Evolutionary conservation across 1,140 invertebrate species (phyloP), one percentile per base, ranked within the genome.

Genomic region (Thaumatotibia leucotreta): DNA sequence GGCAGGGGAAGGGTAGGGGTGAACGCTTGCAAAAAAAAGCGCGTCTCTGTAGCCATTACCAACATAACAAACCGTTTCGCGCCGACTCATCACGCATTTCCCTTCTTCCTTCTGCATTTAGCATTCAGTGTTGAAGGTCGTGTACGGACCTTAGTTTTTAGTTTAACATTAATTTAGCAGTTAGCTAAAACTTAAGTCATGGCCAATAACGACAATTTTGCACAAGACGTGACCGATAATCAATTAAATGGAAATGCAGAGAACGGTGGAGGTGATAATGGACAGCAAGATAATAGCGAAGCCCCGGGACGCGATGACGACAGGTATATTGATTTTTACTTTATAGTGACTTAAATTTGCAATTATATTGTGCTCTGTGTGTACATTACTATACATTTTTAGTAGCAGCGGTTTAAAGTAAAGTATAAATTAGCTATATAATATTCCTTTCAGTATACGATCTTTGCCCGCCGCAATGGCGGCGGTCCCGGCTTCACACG

Each of bases 291-390:
- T 86, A 94, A 93, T 71, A 92, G 92, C 20, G 93, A 93, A 84
- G 92, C 93, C 64, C 93, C 94, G 33, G 94, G 94, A 82, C 93
- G 94, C 80, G 94, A 95, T 91, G 94, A 95, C 91, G 94, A 95
- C 92, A 95, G 94, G 94, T 95, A 94, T 80, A 69, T 69, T 76
- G 80, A 32, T 64, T 73, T 74, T 70, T 65, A 3, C 64, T 75
- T 69, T 52, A 3, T 49, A 52, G 58, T 2, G 32, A n/a, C 50
- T 63, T 45, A 31, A n/a, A n/a, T 50, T 52, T 72, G 23, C 17
- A 27, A 14, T 17, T 11, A 29, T 58, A n/a, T 24, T 14, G 52
- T 58, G 27, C 29, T 27, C 11, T 14, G 23, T 27, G n/a, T 14
- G 24, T 27, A 58, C 52, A 58, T 27, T n/a, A 58, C 52, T 58